Evolutionary conservation across 2,113 vertebrate genomes (phyloP).

Genomic region (Alectura lathami): DNA sequence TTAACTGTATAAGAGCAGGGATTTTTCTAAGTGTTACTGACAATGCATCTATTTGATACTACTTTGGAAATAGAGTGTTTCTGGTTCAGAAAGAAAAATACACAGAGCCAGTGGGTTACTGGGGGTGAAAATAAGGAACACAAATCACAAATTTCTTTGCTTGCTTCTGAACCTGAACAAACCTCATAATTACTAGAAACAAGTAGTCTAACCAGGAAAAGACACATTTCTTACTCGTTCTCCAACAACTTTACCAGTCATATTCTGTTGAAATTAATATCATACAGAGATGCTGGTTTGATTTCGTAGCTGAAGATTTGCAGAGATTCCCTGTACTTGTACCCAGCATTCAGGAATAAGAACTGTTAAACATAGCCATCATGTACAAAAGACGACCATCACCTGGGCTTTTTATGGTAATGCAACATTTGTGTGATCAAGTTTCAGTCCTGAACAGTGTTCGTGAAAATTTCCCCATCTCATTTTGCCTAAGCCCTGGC

Average conservation of each 20-base stretch:
- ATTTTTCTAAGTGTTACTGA: slow-evolving; percentile 4
- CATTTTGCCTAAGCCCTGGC: background rate
- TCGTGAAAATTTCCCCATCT: background rate
- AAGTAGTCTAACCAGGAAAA: background rate
- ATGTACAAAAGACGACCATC: background rate
- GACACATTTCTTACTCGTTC: background rate
- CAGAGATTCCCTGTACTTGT: background rate
- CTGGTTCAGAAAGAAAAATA: background rate
- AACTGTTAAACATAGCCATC: background rate
- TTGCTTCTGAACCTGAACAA: slow-evolving; percentile 39
- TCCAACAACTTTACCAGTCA: background rate
- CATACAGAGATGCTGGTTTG: background rate
- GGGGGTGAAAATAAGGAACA: slow-evolving; percentile 1
- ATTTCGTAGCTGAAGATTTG: background rate
- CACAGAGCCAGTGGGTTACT: background rate
- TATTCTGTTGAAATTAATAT: background rate
- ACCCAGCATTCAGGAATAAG: background rate
- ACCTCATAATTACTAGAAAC: slow-evolving; percentile 8
- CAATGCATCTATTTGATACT: slow-evolving; percentile 21
- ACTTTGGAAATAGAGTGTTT: slow-evolving; percentile 21
- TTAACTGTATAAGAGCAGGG: slow-evolving; percentile 49
- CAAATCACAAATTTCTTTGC: background rate
- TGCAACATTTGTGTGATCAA: background rate
- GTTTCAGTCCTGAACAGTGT: background rate
- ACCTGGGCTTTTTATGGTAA: background rate